Evolutionary conservation across 2,797 vertebrate genomes (phyloP), one percentile per base, ranked within the genome.

Genomic region (Scolopax bukidnonensis): DNA sequence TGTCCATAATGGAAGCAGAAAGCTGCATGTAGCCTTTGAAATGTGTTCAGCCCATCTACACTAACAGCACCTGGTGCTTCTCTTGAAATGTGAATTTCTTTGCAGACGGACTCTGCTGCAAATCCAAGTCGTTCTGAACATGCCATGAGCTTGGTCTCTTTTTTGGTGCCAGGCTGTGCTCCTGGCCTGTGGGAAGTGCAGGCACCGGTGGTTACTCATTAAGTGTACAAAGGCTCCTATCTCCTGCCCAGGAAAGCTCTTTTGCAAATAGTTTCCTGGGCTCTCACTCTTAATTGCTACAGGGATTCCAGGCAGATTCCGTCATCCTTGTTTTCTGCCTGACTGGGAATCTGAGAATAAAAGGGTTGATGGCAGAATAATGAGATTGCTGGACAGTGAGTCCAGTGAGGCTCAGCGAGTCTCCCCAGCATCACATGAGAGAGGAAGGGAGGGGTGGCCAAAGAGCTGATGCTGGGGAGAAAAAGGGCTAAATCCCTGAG

Each of bases 321-420:
- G 96, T 98, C 98, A 98, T 98, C 97, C 98, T 98, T 98, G 97
- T 98, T 97, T 98, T 98, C 98, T 97, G 97, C 98, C 95, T 98
- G 97, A 98, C 93, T 98, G 98, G 96, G 71, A 97, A 98, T 98
- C 73, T 97, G 94, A 93, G 96, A 96, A 96, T 96, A 97, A 97
- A 96, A 95, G 96, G 92, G 90, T 74, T 96, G 98, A 98, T 98
- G 98, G 98, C 97, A 98, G 98, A 97, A 97, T 96, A 93, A 96
- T 96, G 95, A 93, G 82, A 88, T 91, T 89, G 60, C 83, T 93
- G 95, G 93, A 88, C 97, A 95, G 90, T 97, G 98, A n/a, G n/a
- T n/a, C n/a, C n/a, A n/a, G n/a, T n/a, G n/a, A n/a, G n/a, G 97
- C 97, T 95, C 96, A 97, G 96, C 97, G 94, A 71, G 97, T 97